Conservation (phyloP, 1,140 invertebrate genomes). For the Camponotus vicinus region DNA sequence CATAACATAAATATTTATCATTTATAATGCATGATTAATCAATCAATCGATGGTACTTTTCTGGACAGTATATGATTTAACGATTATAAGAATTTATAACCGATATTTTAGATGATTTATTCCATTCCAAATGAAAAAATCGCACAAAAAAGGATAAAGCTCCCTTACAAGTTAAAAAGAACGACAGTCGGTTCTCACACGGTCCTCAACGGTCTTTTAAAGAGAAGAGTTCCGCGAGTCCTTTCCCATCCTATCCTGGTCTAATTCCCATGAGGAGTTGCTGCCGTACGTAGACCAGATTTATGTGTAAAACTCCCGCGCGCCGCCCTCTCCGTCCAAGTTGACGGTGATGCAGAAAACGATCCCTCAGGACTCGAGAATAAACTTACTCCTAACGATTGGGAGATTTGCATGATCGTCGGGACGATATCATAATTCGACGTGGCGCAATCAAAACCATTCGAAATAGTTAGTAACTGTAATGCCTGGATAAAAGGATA, state of each 20-base stretch:
- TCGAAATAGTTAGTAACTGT: neutral
- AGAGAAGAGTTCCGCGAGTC: conserved; percentile 84
- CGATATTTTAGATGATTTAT: neutral
- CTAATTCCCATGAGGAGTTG: conserved; percentile 80
- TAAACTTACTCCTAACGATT: conserved; percentile 83
- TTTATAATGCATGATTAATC: neutral
- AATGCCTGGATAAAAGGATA: neutral
- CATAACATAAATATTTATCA: neutral
- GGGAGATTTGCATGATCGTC: conserved; percentile 78
- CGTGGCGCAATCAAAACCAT: neutral
- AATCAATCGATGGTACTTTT: neutral
- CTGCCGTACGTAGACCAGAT: conserved; percentile 84
- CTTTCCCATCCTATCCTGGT: conserved; percentile 81
- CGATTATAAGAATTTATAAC: neutral
- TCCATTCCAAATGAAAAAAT: neutral
- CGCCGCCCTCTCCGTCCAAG: conserved; percentile 74
- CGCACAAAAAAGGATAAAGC: conserved; percentile 10
- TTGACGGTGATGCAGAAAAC: conserved; percentile 83
- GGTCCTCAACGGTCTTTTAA: conserved; percentile 84
- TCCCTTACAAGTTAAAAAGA: conserved; percentile 55
- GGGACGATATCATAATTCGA: conserved; percentile 48
- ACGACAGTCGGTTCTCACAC: conserved; percentile 62
- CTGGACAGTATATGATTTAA: neutral
- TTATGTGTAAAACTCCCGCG: conserved; percentile 85
- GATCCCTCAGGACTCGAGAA: conserved; percentile 84